Conservation (phyloP, 2,113 vertebrate genomes). For the Penelope pileata region DNA sequence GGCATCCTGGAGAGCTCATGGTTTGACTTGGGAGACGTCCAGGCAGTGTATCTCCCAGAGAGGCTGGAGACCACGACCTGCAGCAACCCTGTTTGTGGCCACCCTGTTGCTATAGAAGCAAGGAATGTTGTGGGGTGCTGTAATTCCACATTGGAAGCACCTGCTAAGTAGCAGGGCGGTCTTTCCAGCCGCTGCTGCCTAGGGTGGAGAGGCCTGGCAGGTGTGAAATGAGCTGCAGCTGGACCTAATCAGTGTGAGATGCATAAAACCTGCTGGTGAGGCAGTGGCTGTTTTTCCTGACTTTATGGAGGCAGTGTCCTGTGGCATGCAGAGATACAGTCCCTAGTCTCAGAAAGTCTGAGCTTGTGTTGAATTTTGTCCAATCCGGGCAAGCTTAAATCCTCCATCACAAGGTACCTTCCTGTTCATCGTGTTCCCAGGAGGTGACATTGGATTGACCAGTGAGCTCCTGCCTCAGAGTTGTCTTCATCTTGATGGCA, state of each 20-base stretch:
- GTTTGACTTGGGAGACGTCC: not conserved
- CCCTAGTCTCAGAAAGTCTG: not conserved
- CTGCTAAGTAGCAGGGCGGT: not conserved
- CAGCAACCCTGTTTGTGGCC: not conserved
- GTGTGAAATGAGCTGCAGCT: not conserved
- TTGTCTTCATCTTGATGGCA: not conserved
- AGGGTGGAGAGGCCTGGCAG: not conserved
- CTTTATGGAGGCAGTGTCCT: not conserved
- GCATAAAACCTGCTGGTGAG: not conserved
- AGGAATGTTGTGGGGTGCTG: not conserved
- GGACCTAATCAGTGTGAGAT: not conserved
- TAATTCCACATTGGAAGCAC: fast-evolving
- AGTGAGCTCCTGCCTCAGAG: not conserved
- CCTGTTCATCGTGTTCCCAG: fast-evolving
- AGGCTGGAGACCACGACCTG: fast-evolving
- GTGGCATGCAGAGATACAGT: not conserved
- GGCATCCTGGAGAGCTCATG: not conserved
- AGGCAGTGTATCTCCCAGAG: not conserved
- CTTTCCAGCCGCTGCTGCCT: not conserved
- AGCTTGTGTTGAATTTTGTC: not conserved
- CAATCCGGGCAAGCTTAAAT: not conserved
- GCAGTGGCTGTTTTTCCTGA: not conserved
- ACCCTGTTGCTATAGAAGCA: not conserved
- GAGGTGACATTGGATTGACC: not conserved
- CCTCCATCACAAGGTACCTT: fast-evolving